Evolutionary conservation across 2,888 invertebrate species (phyloP), one percentile per base, ranked within the genome.

Genomic region (Cerastis leucographa): DNA sequence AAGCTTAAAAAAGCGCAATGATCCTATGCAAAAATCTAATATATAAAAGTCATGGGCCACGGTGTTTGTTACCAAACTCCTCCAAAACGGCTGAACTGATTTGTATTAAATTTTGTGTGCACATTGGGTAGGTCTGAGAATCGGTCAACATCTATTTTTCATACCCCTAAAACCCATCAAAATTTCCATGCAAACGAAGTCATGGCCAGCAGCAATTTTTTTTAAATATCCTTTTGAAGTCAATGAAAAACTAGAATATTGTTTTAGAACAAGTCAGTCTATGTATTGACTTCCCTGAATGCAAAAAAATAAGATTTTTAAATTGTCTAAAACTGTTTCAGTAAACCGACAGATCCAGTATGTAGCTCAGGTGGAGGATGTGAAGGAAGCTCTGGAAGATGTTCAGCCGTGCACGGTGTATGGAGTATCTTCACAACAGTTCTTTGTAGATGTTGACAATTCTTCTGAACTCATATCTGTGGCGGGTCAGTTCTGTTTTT

Each of bases 301-400:
- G 54, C n/a, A 9, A 54, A 25, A 44, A 61, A 51, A 54, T 62
- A 69, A n/a, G 5, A 76, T 61, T 46, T 40, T 56, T 3, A 72
- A 59, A 5, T 51, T 22, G 0, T 62, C 22, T 4, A 7, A 25
- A 51, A 74, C 81, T 12, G 66, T 91, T 91, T 49, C 89, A 96
- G 96, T 95, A 62, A 94, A 94, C 78, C 93, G 93, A 80, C 94
- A 93, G 81, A 91, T 95, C 49, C 94, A 95, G 51, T 95, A 93
- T 91, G 91, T 95, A 40, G 90, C 93, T 14, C 92, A 95, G 87
- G 92, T 91, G 1, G 90, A 94, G 82, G 90, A 94, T 87, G 89
- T 84, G 0, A 94, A 96, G 79, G 91, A 93, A 29, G 87, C 84
- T 0, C 76, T 93, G 40, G 92, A 91, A 22, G 89, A 88, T 80